Percentiles rank a stretch among this genome's conserved stretches.
These are phyloP conservation scores for Ladona fulva DNA, from an alignment of 1,140 invertebrate genomes.

Conservation along the genomic window DNA sequence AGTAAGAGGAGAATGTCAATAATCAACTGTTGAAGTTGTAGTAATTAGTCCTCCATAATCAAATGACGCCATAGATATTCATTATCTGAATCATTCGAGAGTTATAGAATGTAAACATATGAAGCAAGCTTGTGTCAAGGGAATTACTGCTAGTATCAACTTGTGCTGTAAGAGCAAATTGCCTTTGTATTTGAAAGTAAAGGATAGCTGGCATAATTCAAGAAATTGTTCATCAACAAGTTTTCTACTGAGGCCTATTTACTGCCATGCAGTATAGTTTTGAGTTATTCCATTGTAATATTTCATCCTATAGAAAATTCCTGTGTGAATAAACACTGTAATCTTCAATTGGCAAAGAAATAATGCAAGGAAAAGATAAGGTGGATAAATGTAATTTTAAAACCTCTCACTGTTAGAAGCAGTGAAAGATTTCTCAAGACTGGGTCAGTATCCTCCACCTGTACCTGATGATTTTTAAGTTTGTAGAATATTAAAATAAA, in stretches of 20 bases:
- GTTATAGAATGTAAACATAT: too few relatives aligned
- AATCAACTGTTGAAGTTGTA: not conserved
- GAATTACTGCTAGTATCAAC: too few relatives aligned
- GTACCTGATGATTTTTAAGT: not conserved
- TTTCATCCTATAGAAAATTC: not conserved
- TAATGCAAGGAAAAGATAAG: too few relatives aligned
- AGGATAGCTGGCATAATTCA: too few relatives aligned
- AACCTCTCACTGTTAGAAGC: too few relatives aligned
- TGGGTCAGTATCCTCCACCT: not conserved
- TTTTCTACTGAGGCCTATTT: not conserved
- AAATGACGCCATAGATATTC: too few relatives aligned
- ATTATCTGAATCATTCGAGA: too few relatives aligned
- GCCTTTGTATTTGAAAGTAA: too few relatives aligned
- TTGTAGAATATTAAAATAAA: not conserved
- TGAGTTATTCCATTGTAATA: not conserved
- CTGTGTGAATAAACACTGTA: not conserved
- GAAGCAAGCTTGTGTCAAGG: too few relatives aligned
- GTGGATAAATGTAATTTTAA: too few relatives aligned
- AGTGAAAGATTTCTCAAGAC: not conserved
- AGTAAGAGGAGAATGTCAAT: not conserved
- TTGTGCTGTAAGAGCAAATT: too few relatives aligned
- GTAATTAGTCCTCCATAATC: not conserved
- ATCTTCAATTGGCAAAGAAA: too few relatives aligned
- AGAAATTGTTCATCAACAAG: not conserved
- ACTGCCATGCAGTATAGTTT: not conserved